Evolutionary conservation across 2,797 vertebrate species (phyloP).

Genomic region (Galago senegalensis): DNA sequence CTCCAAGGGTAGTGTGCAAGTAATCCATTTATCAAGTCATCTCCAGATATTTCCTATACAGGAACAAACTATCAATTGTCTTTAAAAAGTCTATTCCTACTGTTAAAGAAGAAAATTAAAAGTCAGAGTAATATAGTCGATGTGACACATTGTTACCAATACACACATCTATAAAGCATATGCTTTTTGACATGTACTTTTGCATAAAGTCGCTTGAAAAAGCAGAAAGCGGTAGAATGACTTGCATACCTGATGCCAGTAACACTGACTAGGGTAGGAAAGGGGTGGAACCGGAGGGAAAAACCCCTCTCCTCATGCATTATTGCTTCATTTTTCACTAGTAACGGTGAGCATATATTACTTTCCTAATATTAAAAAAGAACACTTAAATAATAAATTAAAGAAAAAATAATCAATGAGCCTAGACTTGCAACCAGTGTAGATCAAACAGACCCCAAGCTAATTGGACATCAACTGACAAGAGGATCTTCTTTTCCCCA

Average conservation of each 20-base stretch:
- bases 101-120: background rate
- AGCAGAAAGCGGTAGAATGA: background rate
- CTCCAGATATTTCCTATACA: background rate
- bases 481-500: background rate
- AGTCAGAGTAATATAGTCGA: background rate
- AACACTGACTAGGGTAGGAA: background rate
- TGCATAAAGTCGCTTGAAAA: background rate
- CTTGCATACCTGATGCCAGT: background rate
- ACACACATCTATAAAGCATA: background rate
- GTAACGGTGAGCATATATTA: background rate
- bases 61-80: background rate
- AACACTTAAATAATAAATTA: conserved; percentile 22
- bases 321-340: background rate
- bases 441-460: background rate
- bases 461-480: background rate
- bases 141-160: background rate
- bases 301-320: background rate
- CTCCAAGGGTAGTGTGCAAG: background rate
- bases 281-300: background rate
- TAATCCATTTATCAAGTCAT: conserved; percentile 3
- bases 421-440: background rate
- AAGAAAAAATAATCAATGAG: background rate
- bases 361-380: background rate
- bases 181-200: background rate
- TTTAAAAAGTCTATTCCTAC: background rate